Base-by-base conservation (phyloP, 2,888 invertebrate species). In the Scaeva pyrastri region DNA sequence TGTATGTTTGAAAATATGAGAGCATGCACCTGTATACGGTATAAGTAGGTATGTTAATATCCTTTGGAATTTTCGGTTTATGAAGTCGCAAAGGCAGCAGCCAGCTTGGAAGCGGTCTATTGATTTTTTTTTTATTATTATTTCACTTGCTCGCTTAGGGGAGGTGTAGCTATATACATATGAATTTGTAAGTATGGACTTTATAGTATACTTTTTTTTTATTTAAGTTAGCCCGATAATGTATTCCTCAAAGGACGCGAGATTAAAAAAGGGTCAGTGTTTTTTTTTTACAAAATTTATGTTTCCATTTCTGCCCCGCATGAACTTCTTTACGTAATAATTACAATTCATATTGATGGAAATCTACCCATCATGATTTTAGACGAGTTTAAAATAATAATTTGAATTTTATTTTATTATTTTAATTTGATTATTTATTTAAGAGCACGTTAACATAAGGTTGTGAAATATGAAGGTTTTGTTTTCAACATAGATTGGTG, bases 61-160 rank as follows among this genome's bases (percentile, higher is more conserved):
- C 66, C 80, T 45, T 80, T 80, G 72, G 72, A 76, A 76, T 75
- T 80, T 75, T 75, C 62, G 80, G 75, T 80, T 85, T 85, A 85
- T 85, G 80, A 76, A 85, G 85, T 85, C 80, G 71, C 80, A 73
- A 76, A 72, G 75, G 80, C 72, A 79, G 66, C 8, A 10, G 19
- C 36, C 5, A 19, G 36, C 50, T 72, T 80, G 72, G 62, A 64
- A 43, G 68, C 60, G 66, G 79, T 55, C 75, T 80, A 80, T 85
- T 76, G 85, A 85, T 85, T 85, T 85, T 79, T 43, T 43, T 66
- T 48, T 74, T 68, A 52, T 68, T 50, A 31, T 55, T 19, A 4
- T 36, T 55, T 66, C 2, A 21, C 48, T 78, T 72, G 56, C 62
- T 26, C 23, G 43, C 16, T 71, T 16, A 52, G 21, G 11, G 6